Conservation (phyloP, 2,113 vertebrate species). For the Sitta europaea region DNA sequence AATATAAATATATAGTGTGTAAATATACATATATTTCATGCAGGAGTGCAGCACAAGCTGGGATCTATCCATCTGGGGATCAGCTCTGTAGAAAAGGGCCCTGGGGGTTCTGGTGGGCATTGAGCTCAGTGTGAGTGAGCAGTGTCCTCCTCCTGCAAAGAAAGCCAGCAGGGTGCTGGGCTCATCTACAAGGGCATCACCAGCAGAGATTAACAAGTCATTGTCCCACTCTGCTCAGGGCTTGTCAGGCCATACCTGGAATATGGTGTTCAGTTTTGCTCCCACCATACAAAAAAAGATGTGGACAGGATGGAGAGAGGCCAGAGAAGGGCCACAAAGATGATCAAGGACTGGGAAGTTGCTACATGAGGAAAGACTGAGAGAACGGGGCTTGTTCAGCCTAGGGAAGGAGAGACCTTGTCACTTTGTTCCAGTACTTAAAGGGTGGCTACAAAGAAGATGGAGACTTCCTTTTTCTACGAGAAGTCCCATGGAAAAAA, state of each 20-base stretch:
- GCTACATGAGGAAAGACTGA: background rate
- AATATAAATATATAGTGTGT: too few species aligned
- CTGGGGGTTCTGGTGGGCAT: background rate
- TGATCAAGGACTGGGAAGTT: background rate
- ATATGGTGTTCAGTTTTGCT: background rate
- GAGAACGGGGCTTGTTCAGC: background rate
- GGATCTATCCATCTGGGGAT: background rate
- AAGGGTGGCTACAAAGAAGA: background rate
- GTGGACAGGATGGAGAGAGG: background rate
- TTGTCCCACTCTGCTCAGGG: background rate
- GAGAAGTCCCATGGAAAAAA: fast-evolving
- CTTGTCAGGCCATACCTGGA: background rate
- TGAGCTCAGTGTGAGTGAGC: fast-evolving
- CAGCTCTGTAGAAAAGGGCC: background rate
- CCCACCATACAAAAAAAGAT: fast-evolving
- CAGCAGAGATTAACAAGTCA: background rate
- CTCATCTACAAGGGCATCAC: background rate
- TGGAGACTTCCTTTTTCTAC: background rate
- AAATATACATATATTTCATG: background rate
- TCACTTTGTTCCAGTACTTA: fast-evolving
- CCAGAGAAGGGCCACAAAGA: background rate
- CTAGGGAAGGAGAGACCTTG: background rate
- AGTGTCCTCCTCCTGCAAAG: too few species aligned
- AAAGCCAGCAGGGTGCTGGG: background rate
- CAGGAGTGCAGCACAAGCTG: background rate